phyloP scores from a whole-genome alignment of 2,888 invertebrate species.

The Girardia tigrina region DNA sequence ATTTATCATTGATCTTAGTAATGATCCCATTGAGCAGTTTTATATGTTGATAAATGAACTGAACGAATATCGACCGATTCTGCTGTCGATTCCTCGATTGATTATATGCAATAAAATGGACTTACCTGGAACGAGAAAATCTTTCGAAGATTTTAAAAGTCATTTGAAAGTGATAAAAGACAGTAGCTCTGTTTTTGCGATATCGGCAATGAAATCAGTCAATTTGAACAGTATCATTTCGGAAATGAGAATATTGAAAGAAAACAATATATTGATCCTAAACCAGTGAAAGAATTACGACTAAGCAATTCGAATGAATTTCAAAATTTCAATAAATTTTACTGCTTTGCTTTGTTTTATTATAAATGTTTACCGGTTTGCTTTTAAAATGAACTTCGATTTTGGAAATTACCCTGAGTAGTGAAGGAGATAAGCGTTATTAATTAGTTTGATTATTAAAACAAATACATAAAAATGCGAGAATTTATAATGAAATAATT shows the following conservation, averaged over 20 bases:
- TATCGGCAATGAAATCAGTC: not conserved
- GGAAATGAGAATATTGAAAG: not conserved
- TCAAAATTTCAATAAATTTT: too few relatives aligned
- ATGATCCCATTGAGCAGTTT: not conserved
- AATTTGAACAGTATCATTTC: not conserved
- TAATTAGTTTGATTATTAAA: too few relatives aligned
- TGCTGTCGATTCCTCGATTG: not conserved
- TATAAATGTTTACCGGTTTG: too few relatives aligned
- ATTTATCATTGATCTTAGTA: conserved; percentile 65
- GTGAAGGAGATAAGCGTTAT: too few relatives aligned
- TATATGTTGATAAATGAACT: not conserved
- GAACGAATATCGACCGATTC: not conserved
- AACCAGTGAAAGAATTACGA: too few relatives aligned
- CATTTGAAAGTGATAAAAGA: not conserved
- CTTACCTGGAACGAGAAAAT: not conserved
- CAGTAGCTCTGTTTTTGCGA: not conserved
- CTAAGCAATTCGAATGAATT: too few relatives aligned
- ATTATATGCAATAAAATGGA: conserved; percentile 20
- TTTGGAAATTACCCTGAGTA: too few relatives aligned
- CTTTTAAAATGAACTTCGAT: too few relatives aligned
- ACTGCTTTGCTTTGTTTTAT: too few relatives aligned
- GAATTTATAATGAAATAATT: too few relatives aligned
- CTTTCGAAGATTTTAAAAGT: not conserved
- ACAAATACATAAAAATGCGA: too few relatives aligned
- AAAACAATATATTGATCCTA: not conserved